Evolutionary conservation across 2,888 invertebrate species (phyloP), one percentile per base, ranked within the genome.

Genomic region (Leptopilina myrica): DNA sequence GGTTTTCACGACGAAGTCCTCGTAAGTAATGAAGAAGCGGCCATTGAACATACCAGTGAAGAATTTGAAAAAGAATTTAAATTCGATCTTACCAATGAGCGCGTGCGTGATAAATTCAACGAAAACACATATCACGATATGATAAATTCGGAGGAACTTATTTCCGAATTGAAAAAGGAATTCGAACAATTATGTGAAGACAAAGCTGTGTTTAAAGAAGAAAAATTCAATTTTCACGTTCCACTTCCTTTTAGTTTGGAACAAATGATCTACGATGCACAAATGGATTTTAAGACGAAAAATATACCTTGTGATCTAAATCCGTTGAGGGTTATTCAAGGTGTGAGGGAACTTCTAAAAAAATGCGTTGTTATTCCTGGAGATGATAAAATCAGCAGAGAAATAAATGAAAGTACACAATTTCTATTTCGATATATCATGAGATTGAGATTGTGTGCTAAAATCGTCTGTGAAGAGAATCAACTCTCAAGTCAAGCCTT

Each of bases 261-360:
- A 90, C 95, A 99, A 86, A 98, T 99, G 97, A 99, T 99, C 88
- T 99, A 99, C 99, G 99, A 99, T 92, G 99, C 99, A 0, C 99
- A 99, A 92, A 99, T 99, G 92, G 33, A 99, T 99, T 90, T 99
- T 99, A 94, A 98, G 98, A 99, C 99, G 90, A 97, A 97, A 89
- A 94, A 98, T 81, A 95, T 96, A 84, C 97, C 98, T 0, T 98
- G 98, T 0, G 98, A 99, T 93, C 93, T 99, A 33, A 98, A 97
- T 88, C 99, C 99, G 0, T 94, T 98, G 83, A 95, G 97, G 90
- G 98, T 99, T 0, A 97, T 98, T 80, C 95, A 97, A 90, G 98
- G 96, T 79, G 98, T 99, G 0, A 95, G 96, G 85, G 97, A 97
- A 78, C 93, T 99, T 62, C 92, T 98, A 62, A 96, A 96, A 84